Base-by-base conservation (phyloP, 2,113 vertebrate genomes). In the Hemicordylus capensis region DNA sequence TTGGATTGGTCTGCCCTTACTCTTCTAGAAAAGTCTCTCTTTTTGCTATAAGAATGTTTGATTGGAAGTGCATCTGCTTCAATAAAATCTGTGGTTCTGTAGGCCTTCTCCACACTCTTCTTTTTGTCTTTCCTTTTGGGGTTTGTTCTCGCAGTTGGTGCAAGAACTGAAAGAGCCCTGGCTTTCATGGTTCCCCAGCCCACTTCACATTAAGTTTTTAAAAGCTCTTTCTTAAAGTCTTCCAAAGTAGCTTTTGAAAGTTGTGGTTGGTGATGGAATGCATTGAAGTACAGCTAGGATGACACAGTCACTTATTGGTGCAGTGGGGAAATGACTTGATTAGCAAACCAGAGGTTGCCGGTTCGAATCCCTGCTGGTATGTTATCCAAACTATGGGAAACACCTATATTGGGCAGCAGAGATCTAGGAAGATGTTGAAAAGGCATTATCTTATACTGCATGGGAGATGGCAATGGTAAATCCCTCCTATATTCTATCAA, bases 21-120 rank as follows among this genome's bases (percentile, higher is more conserved):
- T 76, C 44, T 74, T 63, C 26, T 48, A 56, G 34, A 37, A 54
- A 15, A 28, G 11, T 31, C 44, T 48, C 6, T 51, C 31, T 37
- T 44, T 69, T 70, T 70, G 37, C 75, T 78, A 48, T 77, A 51
- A 78, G 66, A 78, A 77, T 70, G 69, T 14, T 39, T 42, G n/a
- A 69, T 78, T 78, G 37, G 34, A 59, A 42, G n/a, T 77, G 59
- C 19, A 69, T 46, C 17, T 76, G 39, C 10, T 58, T 59, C 64
- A 85, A 78, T 78, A 84, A 84, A 77, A 42, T 22, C 73, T n/a
- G 39, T 66, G 82, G 20, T 83, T 75, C 58, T 84, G 10, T 54
- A 54, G 31, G 34, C 20, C 76, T 3, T 58, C 54, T 77, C 56
- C 15, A 34, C 22, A 20, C 59, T 69, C 22, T 51, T 12, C 66